Evolutionary conservation across 2,888 invertebrate genomes (phyloP).

Genomic region (Chalcis sispes): DNA sequence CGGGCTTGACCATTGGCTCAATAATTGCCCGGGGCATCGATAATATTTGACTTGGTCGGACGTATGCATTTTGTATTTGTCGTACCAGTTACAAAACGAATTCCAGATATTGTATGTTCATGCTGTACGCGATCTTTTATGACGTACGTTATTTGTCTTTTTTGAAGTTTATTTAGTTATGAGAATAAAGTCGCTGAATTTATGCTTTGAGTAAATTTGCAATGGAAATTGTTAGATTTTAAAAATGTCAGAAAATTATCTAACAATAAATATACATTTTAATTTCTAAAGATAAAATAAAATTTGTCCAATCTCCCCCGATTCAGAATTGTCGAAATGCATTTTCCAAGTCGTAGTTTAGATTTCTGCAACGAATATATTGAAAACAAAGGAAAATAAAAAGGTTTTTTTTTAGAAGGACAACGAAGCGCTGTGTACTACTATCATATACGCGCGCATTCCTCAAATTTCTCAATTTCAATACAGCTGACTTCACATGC

Average conservation of each 20-base stretch:
- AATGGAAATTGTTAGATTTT: background rate
- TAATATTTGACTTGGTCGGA: slow-evolving; percentile 52
- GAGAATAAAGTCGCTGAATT: background rate
- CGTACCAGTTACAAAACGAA: slow-evolving; percentile 18
- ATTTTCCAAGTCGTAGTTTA: too few species aligned
- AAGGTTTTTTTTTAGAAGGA: background rate
- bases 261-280: too few species aligned
- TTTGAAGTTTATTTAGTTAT: background rate
- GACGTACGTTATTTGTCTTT: background rate
- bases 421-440: background rate
- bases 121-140: too few species aligned
- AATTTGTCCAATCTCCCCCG: too few species aligned
- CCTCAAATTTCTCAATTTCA: slow-evolving; percentile 26
- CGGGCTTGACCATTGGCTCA: slow-evolving; percentile 21
- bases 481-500: background rate
- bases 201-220: background rate
- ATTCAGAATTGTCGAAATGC: too few species aligned
- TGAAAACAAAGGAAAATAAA: background rate
- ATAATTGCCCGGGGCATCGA: slow-evolving; percentile 47
- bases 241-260: background rate
- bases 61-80: slow-evolving; percentile 27
- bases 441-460: slow-evolving; percentile 24
- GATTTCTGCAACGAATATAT: background rate
- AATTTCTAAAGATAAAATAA: too few species aligned
- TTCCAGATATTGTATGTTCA: too few species aligned